Conservation (phyloP, 2,888 invertebrate species). For the Xylota segnis region DNA sequence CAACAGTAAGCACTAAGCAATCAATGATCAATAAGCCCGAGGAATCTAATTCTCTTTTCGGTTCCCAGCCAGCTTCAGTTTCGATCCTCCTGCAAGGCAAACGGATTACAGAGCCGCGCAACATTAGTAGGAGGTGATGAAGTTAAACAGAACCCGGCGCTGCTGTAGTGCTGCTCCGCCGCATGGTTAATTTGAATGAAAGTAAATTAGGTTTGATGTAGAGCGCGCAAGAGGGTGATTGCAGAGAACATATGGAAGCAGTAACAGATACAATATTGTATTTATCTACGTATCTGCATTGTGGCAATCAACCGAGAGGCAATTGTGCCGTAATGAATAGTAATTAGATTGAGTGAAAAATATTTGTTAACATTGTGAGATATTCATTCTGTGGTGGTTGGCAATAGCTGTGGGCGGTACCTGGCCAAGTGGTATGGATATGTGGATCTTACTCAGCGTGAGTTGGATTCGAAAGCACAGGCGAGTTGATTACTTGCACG, state of each 20-base stretch:
- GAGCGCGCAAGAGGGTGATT: constrained; percentile 53
- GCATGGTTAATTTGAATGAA: constrained; percentile 68
- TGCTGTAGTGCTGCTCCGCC: constrained; percentile 9
- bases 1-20: constrained; percentile 65
- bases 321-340: constrained; percentile 71
- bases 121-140: constrained; percentile 75
- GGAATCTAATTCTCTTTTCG: constrained; percentile 71
- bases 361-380: constrained; percentile 65
- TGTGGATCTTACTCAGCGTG: constrained; percentile 45
- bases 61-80: constrained; percentile 47
- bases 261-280: constrained; percentile 8
- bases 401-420: constrained; percentile 49
- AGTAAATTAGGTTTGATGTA: constrained; percentile 73
- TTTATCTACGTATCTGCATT: constrained; percentile 15
- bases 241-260: constrained; percentile 60
- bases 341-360: constrained; percentile 74
- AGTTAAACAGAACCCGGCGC: constrained; percentile 61
- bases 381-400: constrained; percentile 42
- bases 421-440: not conserved
- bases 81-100: constrained; percentile 50
- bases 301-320: constrained; percentile 59
- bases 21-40: constrained; percentile 76
- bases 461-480: constrained; percentile 4
- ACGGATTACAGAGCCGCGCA: constrained; percentile 30
- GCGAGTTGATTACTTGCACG: not conserved